Base-by-base conservation (phyloP, 2,888 invertebrate genomes). In the Sceliomorpha sp. region DNA sequence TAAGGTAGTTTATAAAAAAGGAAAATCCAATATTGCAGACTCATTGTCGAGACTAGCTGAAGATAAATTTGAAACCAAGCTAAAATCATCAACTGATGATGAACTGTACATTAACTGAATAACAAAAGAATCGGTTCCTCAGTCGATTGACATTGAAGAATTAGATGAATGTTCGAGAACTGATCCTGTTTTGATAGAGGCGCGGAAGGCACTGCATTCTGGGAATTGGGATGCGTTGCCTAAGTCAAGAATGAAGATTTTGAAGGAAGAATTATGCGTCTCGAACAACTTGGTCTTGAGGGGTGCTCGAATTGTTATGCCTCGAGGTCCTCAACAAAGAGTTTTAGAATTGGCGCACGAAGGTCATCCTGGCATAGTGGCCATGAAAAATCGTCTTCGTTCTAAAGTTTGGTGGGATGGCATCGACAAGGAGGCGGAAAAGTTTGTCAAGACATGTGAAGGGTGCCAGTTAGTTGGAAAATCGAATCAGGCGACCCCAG, bases 1-100 rank as follows among this genome's bases (percentile, higher is more conserved):
- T 51, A 77, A 77, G 29, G 70, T 83, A 2, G 13, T 71, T 3
- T 85, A 83, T 26, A 15, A 40, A 32, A 39, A 47, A 6, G 62
- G 66, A 24, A 66, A 47, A 37, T 8, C 1, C 0, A 70, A 70
- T 14, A 56, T 60, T 13, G 56, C 66, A 1, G 62, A 70, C 37
- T 24, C 62, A 3, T 8, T 60, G 1, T 67, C 59, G 4, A 14
- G 59, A 8, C 20, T 66, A 24, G 36, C 32, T 4, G 4, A 15
- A 27, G 8, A 29, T 14, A n/a, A n/a, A n/a, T n/a, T n/a, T n/a
- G 14, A 10, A 7, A 14, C 40, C 14, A 15, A 15, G 1, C 5
- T 9, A 2, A 5, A 2, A 29, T 5, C 4, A 3, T 2, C 7
- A 29, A 7, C 9, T 2, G 36, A 10, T 13, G 67, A 60, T 36